A percentile compares a stretch with the other conserved stretches of the same genome.
These are phyloP conservation scores for Bergia sp. DNA, from an alignment of 92 coral and sea anemone species.

Conservation along the genomic window DNA sequence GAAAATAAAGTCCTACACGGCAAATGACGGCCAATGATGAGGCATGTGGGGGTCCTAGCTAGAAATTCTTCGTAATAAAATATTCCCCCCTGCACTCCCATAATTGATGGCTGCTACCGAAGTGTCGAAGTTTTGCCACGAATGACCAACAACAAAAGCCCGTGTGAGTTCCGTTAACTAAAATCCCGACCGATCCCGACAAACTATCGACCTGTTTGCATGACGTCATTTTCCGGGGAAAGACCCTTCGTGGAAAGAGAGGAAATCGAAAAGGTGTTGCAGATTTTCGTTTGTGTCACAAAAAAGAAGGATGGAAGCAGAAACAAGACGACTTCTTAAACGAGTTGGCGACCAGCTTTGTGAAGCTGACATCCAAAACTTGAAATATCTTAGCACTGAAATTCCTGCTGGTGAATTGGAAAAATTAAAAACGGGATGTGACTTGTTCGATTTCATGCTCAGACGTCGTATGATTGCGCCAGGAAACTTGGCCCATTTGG, in stretches of 20 bases:
- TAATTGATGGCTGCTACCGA: too few relatives aligned
- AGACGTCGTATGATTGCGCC: constrained; percentile 58
- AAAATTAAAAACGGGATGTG: constrained; percentile 43
- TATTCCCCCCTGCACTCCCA: too few relatives aligned
- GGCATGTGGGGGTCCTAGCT: too few relatives aligned
- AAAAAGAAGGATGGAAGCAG: constrained; percentile 1
- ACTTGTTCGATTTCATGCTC: constrained; percentile 59
- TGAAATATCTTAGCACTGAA: constrained; percentile 73
- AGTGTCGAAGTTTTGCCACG: too few relatives aligned
- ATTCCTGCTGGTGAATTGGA: constrained; percentile 68
- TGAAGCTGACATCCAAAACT: constrained; percentile 62
- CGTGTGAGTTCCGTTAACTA: too few relatives aligned
- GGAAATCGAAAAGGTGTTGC: not conserved
- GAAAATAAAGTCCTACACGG: too few relatives aligned
- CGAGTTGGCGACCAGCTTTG: constrained; percentile 66
- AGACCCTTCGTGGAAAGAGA: constrained; percentile 5
- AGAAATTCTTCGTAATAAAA: too few relatives aligned
- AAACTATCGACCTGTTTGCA: not conserved
- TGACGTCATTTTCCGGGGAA: constrained; percentile 26
- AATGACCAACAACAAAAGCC: too few relatives aligned
- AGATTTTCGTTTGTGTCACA: too few relatives aligned
- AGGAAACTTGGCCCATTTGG: constrained; percentile 52
- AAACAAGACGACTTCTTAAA: constrained; percentile 30
- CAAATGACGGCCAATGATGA: too few relatives aligned
- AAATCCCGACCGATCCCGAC: too few relatives aligned